Evolutionary conservation across 2,888 invertebrate genomes (phyloP).

Genomic region (Eupithecia subumbrata): DNA sequence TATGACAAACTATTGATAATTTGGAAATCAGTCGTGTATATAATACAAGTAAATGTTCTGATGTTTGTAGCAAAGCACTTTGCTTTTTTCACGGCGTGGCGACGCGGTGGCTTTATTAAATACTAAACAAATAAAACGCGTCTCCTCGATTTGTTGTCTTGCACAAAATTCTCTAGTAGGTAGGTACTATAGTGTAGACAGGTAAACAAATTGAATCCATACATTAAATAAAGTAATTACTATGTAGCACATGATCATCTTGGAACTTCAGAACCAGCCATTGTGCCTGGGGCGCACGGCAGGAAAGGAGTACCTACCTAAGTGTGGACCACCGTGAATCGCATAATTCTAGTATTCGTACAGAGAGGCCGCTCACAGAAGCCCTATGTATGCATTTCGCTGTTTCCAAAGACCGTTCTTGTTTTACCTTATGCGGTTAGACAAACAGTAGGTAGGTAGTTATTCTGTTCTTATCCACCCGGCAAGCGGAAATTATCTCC

Average conservation of each 20-base stretch:
- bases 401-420: neutral
- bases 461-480: neutral
- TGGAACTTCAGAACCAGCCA: constrained; percentile 9
- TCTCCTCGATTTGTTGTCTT: neutral
- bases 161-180: neutral
- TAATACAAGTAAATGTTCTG: no score
- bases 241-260: constrained; percentile 19
- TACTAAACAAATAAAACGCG: neutral
- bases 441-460: neutral
- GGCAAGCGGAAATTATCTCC: neutral
- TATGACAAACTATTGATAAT: no score
- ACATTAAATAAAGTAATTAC: constrained; percentile 23
- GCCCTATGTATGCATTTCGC: neutral
- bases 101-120: no score
- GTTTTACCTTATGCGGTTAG: neutral
- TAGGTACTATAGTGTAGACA: neutral
- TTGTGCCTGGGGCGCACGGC: constrained; percentile 14
- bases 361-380: neutral
- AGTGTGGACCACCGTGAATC: constrained; percentile 29
- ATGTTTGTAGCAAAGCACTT: no score
- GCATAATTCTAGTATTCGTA: constrained; percentile 15
- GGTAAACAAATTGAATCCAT: neutral
- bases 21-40: no score
- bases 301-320: constrained; percentile 17
- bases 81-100: no score